Conservation (phyloP, 2,797 vertebrate genomes). For the Notamacropus eugenii region DNA sequence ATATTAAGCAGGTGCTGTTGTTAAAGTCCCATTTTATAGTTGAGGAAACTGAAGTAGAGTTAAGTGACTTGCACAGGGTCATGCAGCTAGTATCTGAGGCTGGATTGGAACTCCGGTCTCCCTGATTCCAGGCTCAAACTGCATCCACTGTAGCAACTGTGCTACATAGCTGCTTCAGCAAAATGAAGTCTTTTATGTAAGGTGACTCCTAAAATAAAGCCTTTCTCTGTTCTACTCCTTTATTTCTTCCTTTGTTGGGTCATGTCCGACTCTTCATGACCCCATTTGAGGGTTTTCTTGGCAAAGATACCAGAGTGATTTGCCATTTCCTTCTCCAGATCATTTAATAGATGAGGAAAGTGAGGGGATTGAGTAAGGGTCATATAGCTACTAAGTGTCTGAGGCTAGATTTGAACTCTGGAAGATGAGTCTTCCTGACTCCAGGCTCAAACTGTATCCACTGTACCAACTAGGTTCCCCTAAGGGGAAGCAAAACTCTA, state of each 20-base stretch:
- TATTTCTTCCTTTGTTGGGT: background rate
- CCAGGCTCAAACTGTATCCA: conserved; percentile 1
- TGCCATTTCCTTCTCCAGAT: too few species aligned
- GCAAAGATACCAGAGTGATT: too few species aligned
- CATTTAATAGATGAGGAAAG: too few species aligned
- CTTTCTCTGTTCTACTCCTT: background rate
- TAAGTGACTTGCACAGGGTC: too few species aligned
- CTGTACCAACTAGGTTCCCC: background rate
- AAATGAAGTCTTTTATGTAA: background rate
- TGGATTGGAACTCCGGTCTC: background rate
- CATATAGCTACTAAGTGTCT: background rate
- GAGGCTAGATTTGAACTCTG: too few species aligned
- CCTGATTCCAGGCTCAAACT: background rate
- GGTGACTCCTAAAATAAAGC: background rate
- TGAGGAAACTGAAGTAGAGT: too few species aligned
- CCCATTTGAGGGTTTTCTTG: too few species aligned
- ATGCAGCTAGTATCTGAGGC: background rate
- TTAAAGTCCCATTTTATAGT: too few species aligned
- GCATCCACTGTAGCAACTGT: background rate
- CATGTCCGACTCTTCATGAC: too few species aligned
- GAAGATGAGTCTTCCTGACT: conserved; percentile 3
- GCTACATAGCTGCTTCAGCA: background rate
- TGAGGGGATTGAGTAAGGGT: background rate
- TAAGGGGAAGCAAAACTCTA: conserved; percentile 15
- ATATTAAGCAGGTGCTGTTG: too few species aligned